Percentiles rank a stretch among this genome's conserved stretches.
Evolutionary conservation across 1,140 invertebrate species (phyloP).

Genomic region (Achatina immaculata): DNA sequence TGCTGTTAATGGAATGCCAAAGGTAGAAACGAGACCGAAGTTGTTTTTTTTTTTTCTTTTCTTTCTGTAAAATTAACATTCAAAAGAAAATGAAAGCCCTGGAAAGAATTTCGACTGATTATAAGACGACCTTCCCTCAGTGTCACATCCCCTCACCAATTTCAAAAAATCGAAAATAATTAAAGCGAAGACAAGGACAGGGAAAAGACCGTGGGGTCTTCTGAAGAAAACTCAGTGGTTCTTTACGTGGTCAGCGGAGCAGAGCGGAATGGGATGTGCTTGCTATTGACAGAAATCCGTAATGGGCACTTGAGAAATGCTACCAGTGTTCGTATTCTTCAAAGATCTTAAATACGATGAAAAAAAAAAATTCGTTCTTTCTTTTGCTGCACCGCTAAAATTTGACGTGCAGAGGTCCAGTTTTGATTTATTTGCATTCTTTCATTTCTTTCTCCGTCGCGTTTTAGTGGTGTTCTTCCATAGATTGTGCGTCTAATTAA

Average conservation of each 20-base stretch:
- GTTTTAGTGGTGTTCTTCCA: too few species aligned
- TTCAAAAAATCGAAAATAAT: neutral
- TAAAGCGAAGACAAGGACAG: neutral
- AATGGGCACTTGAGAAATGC: neutral
- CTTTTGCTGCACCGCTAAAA: too few species aligned
- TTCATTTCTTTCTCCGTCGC: too few species aligned
- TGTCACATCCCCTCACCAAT: neutral
- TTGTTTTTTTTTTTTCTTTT: too few species aligned
- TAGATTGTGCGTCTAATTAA: too few species aligned
- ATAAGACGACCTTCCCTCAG: neutral
- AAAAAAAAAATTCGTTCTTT: too few species aligned
- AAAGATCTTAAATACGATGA: neutral
- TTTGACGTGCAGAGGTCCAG: too few species aligned
- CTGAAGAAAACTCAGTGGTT: neutral
- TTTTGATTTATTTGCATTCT: too few species aligned
- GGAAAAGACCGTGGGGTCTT: neutral
- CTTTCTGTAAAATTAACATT: neutral
- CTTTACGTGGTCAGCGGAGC: neutral
- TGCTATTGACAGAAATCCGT: neutral
- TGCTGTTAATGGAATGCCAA: constrained; percentile 9
- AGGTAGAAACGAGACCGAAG: neutral
- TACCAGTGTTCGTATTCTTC: neutral
- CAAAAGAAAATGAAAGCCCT: neutral
- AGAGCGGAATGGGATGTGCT: neutral
- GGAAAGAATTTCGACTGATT: neutral